A percentile compares a stretch with the other conserved stretches of the same genome.
phyloP scores from a whole-genome alignment of 2,888 invertebrate species.

The Taphrorychus bicolor region DNA sequence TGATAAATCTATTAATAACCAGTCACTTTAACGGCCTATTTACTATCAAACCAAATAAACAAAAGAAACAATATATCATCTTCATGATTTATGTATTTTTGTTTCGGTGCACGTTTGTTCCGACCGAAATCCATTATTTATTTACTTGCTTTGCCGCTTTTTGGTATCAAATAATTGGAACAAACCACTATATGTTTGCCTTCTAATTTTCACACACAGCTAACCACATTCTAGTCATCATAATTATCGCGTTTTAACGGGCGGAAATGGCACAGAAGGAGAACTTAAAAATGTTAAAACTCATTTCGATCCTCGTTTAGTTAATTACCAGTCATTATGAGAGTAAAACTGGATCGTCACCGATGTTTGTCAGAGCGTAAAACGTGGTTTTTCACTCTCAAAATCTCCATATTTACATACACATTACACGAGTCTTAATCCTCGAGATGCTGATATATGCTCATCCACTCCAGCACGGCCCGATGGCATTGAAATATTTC shows the following conservation, averaged over 20 bases:
- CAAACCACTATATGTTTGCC: not conserved
- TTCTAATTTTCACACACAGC: not conserved
- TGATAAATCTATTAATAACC: not conserved
- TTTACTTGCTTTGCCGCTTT: too few species aligned
- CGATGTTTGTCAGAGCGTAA: conserved; percentile 13
- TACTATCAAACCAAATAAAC: not conserved
- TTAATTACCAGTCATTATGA: not conserved
- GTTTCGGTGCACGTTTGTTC: not conserved
- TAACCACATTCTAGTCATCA: not conserved
- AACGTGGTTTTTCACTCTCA: conserved; percentile 3
- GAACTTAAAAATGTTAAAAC: not conserved
- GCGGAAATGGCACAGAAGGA: not conserved
- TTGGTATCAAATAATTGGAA: not conserved
- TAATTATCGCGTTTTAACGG: not conserved
- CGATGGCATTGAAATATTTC: conserved; percentile 1
- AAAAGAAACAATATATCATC: not conserved
- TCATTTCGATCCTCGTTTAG: conserved; percentile 5
- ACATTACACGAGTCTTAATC: not conserved
- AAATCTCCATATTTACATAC: conserved; percentile 2
- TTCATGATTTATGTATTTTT: not conserved
- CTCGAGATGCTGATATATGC: not conserved
- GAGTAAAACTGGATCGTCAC: conserved; percentile 13
- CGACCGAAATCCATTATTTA: not conserved
- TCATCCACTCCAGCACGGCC: not conserved
- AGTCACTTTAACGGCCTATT: not conserved